Evolutionary conservation across 2,888 invertebrate species (phyloP), one percentile per base, ranked within the genome.

Genomic region (Allolobophora icterica): DNA sequence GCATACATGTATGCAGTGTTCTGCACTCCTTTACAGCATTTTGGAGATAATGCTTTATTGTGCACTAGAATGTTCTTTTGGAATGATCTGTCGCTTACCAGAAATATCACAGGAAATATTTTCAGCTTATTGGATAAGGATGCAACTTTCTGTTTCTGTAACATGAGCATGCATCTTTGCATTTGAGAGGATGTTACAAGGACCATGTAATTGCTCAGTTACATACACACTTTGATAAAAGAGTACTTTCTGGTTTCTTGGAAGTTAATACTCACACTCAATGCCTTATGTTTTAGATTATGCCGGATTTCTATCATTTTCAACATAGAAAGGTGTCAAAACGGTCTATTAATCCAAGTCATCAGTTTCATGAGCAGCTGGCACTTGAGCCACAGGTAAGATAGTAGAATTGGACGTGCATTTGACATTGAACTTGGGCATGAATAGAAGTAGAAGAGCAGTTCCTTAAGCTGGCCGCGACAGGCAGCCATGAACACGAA

Each of bases 251-350:
- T 52, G 52, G 11, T 52, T 3, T 52, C n/a, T 71, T n/a, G 30
- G 8, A 71, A 30, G 6, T 71, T 71, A n/a, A 71, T 71, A 11
- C 71, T 71, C 17, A 11, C 8, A 17, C 30, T 5, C n/a, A 13
- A 71, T n/a, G 30, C 30, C 30, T 71, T 30, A 6, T n/a, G 42
- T 30, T 89, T 58, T 87, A 92, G 92, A 92, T 92, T 83, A 92
- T 92, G 90, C 92, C 92, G 21, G 92, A 87, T 33, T 92, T 87
- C 90, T 92, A 91, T 45, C 52, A 45, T 24, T 91, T 92, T 52
- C 71, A 91, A 87, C 92, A 92, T 90, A 84, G 87, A 24, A 84
- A 38, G n/a, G 89, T 92, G 42, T 52, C 84, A 42, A 92, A 92
- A 89, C 89, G 91, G 30, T 92, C 92, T 83, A 40, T 91, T n/a